Evolutionary conservation across 2,797 vertebrate species (phyloP).

Genomic region (Galagoides demidoff): DNA sequence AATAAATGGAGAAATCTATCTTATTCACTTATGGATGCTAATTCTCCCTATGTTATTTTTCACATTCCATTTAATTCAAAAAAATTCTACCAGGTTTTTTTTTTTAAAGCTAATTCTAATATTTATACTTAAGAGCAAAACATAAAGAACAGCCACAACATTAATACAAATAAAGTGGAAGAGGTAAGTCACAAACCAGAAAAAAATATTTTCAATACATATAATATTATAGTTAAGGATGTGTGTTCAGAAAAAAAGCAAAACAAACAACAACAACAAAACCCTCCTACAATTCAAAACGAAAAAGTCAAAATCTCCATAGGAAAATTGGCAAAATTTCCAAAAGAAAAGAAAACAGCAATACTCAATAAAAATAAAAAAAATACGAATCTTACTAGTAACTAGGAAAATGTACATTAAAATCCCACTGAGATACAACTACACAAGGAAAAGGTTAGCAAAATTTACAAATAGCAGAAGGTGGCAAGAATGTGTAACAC

Average conservation of each 20-base stretch:
- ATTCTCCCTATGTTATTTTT: not conserved
- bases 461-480: not conserved
- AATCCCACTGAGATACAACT: not conserved
- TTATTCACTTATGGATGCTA: not conserved
- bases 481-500: not conserved
- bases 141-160: not conserved
- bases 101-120: not conserved
- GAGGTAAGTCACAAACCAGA: not conserved
- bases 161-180: not conserved
- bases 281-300: not conserved
- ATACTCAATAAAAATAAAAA: not conserved
- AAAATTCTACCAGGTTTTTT: not conserved
- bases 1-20: not conserved
- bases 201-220: not conserved
- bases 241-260: not conserved
- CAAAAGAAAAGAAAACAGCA: not conserved
- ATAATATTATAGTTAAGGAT: not conserved
- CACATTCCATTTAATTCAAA: not conserved
- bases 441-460: not conserved
- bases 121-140: slow-evolving; percentile 8
- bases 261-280: not conserved
- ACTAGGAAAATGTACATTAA: not conserved
- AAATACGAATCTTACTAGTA: not conserved
- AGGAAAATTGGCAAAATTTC: slow-evolving; percentile 1
- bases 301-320: not conserved